phyloP scores from a whole-genome alignment of 1,140 invertebrate species.

The Nasonia giraulti region DNA sequence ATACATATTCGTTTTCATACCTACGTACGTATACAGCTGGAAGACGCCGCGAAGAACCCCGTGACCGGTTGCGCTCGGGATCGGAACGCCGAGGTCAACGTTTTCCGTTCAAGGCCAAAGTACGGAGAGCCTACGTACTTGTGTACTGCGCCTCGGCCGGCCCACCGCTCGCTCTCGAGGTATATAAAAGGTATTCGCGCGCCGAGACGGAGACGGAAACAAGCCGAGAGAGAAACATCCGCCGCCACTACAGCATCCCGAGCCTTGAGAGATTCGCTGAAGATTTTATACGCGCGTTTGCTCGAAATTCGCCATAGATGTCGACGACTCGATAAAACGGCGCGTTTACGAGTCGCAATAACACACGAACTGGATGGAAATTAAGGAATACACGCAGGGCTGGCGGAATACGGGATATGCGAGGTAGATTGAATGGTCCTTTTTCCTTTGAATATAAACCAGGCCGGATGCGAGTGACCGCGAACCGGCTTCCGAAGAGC shows the following conservation, averaged over 20 bases:
- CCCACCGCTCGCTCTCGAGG: background rate
- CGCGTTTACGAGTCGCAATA: background rate
- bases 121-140: constrained; percentile 56
- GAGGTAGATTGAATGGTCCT: constrained; percentile 10
- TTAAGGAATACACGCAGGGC: background rate
- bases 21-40: background rate
- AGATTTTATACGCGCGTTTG: background rate
- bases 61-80: constrained; percentile 66
- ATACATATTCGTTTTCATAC: constrained; percentile 33
- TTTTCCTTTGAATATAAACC: constrained; percentile 42
- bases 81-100: constrained; percentile 70
- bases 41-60: constrained; percentile 56
- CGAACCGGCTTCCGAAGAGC: constrained; percentile 49
- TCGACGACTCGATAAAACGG: too few species aligned
- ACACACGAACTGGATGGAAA: too few species aligned
- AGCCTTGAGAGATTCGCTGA: background rate
- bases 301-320: too few species aligned
- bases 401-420: too few species aligned
- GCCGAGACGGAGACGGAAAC: constrained; percentile 6
- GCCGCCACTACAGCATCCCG: background rate
- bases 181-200: constrained; percentile 4
- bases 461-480: constrained; percentile 44
- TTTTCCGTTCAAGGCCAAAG: constrained; percentile 70
- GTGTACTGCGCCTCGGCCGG: background rate
- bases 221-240: background rate